phyloP scores from a whole-genome alignment of 1,140 invertebrate genomes.

The Drosophila punjabiensis region DNA sequence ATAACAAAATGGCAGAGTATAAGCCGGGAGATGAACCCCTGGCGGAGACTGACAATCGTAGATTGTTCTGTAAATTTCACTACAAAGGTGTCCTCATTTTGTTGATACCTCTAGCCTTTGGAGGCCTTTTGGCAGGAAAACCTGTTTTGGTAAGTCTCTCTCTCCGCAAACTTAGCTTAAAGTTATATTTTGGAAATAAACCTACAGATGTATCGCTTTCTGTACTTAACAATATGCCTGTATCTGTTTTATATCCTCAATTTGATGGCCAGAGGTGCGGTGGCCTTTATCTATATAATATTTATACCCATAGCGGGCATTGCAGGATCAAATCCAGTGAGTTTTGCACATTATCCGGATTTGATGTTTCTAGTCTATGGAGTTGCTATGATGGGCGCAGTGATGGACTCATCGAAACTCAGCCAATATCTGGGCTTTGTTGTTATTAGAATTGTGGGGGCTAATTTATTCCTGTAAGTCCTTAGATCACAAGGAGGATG shows the following conservation, averaged over 20 bases:
- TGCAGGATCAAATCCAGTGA: conserved; percentile 6
- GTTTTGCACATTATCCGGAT: conserved; percentile 43
- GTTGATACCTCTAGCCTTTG: conserved; percentile 37
- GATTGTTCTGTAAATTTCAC: conserved; percentile 55
- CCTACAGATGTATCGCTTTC: conserved; percentile 37
- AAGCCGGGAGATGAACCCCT: conserved; percentile 44
- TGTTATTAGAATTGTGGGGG: conserved; percentile 8
- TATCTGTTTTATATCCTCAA: conserved; percentile 59
- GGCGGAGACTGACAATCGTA: conserved; percentile 47
- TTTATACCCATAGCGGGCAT: conserved; percentile 52
- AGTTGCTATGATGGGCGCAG: conserved; percentile 30
- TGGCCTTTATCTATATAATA: conserved; percentile 53
- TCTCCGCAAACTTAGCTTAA: accelerated
- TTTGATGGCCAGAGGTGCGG: conserved; percentile 46
- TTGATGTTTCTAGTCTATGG: conserved; percentile 42
- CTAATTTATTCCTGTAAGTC: conserved; percentile 32
- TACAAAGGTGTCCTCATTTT: conserved; percentile 59
- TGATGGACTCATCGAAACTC: conserved; percentile 55
- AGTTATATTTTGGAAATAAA: too few relatives aligned
- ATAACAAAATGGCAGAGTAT: conserved; percentile 34
- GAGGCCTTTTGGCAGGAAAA: conserved; percentile 33
- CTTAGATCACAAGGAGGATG: neutral
- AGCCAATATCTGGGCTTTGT: conserved; percentile 26
- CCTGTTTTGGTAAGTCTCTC: conserved; percentile 26
- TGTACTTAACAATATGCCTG: conserved; percentile 37